Evolutionary conservation across 23 tunicate species (phyloP).

Genomic region (Oikopleura vanhoeffeni): DNA sequence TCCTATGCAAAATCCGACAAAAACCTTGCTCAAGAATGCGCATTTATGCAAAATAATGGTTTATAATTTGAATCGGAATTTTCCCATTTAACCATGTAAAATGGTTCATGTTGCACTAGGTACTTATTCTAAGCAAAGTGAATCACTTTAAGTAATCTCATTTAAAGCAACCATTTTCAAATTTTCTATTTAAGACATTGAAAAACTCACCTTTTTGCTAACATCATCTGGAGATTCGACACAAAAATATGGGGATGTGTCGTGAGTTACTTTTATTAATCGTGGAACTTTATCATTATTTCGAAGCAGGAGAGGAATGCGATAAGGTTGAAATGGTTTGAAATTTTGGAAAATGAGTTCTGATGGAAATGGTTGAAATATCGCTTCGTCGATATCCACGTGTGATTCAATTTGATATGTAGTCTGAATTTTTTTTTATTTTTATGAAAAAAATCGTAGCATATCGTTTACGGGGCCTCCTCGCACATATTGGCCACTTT

Average conservation of each 20-base stretch:
- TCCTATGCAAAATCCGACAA: too few relatives aligned
- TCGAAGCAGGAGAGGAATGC: constrained; percentile 58
- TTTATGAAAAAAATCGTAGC: too few relatives aligned
- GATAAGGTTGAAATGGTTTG: constrained; percentile 55
- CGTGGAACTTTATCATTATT: constrained; percentile 67
- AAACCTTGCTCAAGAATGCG: too few relatives aligned
- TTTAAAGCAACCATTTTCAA: too few relatives aligned
- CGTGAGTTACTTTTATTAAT: not conserved
- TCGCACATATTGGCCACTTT: too few relatives aligned
- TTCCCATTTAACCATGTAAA: too few relatives aligned
- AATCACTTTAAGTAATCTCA: not conserved
- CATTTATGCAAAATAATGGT: too few relatives aligned
- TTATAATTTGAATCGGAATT: too few relatives aligned
- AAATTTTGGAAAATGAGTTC: constrained; percentile 78
- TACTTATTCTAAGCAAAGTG: not conserved
- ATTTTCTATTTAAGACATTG: too few relatives aligned
- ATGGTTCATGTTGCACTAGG: not conserved
- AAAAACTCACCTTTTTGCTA: too few relatives aligned
- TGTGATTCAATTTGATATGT: not conserved
- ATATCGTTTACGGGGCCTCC: too few relatives aligned
- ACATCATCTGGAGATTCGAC: not conserved
- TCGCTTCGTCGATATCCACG: constrained; percentile 83
- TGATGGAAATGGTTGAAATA: constrained; percentile 97
- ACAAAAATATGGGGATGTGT: not conserved
- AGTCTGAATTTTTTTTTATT: too few relatives aligned